Percentiles rank a stretch among this genome's conserved stretches.
Conservation (phyloP, 2,888 invertebrate genomes). For the Piscicola geometra region DNA sequence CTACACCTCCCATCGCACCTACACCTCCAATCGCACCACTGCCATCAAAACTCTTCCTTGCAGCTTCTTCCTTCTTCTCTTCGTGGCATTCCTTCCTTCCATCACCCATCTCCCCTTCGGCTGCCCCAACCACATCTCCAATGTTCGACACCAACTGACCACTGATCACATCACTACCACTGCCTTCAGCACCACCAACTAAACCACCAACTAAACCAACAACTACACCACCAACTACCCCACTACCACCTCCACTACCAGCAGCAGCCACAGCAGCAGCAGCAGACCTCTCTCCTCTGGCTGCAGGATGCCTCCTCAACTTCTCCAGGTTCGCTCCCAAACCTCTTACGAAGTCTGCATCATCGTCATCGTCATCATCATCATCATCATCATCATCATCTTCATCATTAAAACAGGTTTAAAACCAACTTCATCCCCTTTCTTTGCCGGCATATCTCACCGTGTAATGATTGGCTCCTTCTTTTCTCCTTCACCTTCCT, state of each 20-base stretch:
- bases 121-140: no score
- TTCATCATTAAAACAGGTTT: constrained; percentile 13
- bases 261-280: no score
- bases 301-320: not conserved
- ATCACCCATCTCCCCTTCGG: no score
- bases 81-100: no score
- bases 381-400: constrained; percentile 26
- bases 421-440: no score
- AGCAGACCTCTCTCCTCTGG: no score
- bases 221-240: not conserved
- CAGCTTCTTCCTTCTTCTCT: no score
- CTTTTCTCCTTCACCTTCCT: not conserved
- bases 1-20: no score
- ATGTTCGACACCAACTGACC: not conserved
- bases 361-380: constrained; percentile 23
- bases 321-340: not conserved
- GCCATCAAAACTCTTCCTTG: no score
- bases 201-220: not conserved
- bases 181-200: not conserved
- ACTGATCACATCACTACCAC: not conserved
- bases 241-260: no score
- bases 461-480: not conserved
- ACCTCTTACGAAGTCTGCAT: constrained; percentile 8
- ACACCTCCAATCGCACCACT: no score
- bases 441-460: not conserved